Evolutionary conservation across 2,888 invertebrate species (phyloP).

Genomic region (Napeogenes inachia): DNA sequence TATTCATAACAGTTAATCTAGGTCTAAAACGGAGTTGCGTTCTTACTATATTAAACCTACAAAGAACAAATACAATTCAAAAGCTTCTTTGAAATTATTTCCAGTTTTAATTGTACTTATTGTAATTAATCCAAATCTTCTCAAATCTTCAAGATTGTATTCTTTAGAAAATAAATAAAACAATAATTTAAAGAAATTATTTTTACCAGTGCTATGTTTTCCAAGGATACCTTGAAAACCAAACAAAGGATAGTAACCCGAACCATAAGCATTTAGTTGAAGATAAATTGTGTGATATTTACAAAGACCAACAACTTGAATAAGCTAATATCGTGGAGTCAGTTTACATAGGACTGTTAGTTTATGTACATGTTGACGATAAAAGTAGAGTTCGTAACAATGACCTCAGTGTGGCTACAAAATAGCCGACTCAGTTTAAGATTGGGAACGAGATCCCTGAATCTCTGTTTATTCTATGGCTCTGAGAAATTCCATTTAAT

Average conservation of each 20-base stretch:
- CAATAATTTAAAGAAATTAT: too few species aligned
- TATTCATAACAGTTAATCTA: slow-evolving; percentile 27
- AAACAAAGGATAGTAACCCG: not conserved
- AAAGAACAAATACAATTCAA: not conserved
- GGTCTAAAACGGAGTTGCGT: slow-evolving; percentile 18
- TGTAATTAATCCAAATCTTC: too few species aligned
- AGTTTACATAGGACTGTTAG: slow-evolving; percentile 30
- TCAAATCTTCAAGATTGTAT: too few species aligned
- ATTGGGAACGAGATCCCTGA: slow-evolving; percentile 10
- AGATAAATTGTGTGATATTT: slow-evolving; percentile 22
- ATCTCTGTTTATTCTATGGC: slow-evolving; percentile 14
- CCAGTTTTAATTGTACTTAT: too few species aligned
- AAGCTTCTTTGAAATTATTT: not conserved
- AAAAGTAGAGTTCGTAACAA: slow-evolving; percentile 8
- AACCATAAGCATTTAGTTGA: slow-evolving; percentile 15
- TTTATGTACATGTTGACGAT: slow-evolving; percentile 10
- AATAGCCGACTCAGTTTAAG: slow-evolving; percentile 14
- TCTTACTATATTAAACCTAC: slow-evolving; percentile 9
- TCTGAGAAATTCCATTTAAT: slow-evolving; percentile 6
- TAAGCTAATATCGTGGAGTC: slow-evolving; percentile 27
- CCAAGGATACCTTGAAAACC: not conserved
- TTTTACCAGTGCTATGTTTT: not conserved
- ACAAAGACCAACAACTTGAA: slow-evolving; percentile 25
- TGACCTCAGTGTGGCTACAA: slow-evolving; percentile 10
- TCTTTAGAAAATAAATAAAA: too few species aligned